Evolutionary conservation across 2,888 invertebrate species (phyloP).

Genomic region (Laspeyria flexula): DNA sequence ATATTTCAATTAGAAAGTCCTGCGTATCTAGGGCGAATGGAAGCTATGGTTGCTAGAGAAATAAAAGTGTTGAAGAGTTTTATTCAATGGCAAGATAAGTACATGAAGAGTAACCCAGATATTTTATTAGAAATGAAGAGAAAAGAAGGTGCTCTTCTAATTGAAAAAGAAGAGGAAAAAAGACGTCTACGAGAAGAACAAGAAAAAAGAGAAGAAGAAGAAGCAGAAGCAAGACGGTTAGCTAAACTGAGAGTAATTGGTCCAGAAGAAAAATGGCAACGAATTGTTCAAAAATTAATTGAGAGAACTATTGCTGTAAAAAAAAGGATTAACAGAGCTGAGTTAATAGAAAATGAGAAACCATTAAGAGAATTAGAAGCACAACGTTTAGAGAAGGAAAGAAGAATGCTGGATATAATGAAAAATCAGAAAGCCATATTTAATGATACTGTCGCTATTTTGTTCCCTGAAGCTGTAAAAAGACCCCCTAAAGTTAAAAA

Average conservation of each 20-base stretch:
- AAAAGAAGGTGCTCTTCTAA: conserved; percentile 73
- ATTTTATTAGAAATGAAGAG: conserved; percentile 70
- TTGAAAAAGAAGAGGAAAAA: conserved; percentile 77
- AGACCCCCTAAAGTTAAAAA: conserved; percentile 73
- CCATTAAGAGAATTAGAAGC: conserved; percentile 86
- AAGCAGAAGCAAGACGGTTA: conserved; percentile 78
- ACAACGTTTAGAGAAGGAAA: conserved; percentile 85
- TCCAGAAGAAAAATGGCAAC: conserved; percentile 86
- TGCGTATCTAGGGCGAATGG: conserved; percentile 71
- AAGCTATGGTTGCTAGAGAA: conserved; percentile 82
- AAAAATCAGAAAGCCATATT: conserved; percentile 87
- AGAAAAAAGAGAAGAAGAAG: conserved; percentile 79
- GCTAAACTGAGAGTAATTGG: conserved; percentile 71
- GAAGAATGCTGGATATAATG: conserved; percentile 85
- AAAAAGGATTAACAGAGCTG: conserved; percentile 87
- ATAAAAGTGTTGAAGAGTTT: conserved; percentile 81
- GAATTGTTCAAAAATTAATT: conserved; percentile 88
- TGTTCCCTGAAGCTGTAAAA: conserved; percentile 87
- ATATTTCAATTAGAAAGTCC: conserved; percentile 79
- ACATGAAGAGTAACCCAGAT: conserved; percentile 77
- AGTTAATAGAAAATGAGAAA: conserved; percentile 86
- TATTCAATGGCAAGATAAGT: conserved; percentile 87
- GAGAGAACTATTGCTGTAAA: conserved; percentile 87
- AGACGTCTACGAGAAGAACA: conserved; percentile 68
- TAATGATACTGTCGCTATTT: conserved; percentile 87